Evolutionary conservation across 2,797 vertebrate species (phyloP).

Genomic region (Sarcophilus harrisii): DNA sequence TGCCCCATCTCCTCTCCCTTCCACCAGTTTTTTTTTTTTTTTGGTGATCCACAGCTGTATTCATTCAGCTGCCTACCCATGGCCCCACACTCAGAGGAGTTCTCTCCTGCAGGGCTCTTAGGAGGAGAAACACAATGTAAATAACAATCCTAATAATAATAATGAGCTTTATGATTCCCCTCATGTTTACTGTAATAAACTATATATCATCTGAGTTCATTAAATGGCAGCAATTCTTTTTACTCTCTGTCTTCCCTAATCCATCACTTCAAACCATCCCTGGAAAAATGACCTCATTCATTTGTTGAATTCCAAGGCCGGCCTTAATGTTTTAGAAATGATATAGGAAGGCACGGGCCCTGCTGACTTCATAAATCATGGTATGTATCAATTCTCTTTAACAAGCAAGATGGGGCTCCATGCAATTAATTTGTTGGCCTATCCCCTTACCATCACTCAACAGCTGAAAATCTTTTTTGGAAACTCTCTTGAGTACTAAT

Average conservation of each 20-base stretch:
- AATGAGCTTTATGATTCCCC: conserved; percentile 61
- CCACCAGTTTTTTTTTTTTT: neutral
- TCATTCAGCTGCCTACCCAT: conserved; percentile 41
- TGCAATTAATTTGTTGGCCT: conserved; percentile 25
- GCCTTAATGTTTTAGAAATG: conserved; percentile 7
- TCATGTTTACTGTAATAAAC: conserved; percentile 60
- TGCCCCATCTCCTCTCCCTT: conserved; percentile 26
- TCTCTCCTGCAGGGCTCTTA: conserved; percentile 20
- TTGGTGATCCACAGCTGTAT: conserved; percentile 9
- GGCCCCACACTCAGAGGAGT: neutral
- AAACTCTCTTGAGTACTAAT: conserved; percentile 7
- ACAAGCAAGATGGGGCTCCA: conserved; percentile 15
- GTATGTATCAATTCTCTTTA: conserved; percentile 37
- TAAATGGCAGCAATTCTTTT: conserved; percentile 61
- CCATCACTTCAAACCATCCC: conserved; percentile 33
- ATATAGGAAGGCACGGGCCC: conserved; percentile 43
- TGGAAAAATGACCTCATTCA: conserved; percentile 57
- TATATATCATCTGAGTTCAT: conserved; percentile 53
- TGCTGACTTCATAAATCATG: conserved; percentile 43
- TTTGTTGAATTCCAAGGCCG: conserved; percentile 48
- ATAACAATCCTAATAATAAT: conserved; percentile 11
- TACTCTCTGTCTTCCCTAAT: conserved; percentile 51
- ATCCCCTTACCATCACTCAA: conserved; percentile 24
- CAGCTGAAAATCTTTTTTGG: conserved; percentile 53
- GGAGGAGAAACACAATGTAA: conserved; percentile 38